Evolutionary conservation across 2,797 vertebrate genomes (phyloP), one percentile per base, ranked within the genome.

Genomic region (Typhlichthys subterraneus): DNA sequence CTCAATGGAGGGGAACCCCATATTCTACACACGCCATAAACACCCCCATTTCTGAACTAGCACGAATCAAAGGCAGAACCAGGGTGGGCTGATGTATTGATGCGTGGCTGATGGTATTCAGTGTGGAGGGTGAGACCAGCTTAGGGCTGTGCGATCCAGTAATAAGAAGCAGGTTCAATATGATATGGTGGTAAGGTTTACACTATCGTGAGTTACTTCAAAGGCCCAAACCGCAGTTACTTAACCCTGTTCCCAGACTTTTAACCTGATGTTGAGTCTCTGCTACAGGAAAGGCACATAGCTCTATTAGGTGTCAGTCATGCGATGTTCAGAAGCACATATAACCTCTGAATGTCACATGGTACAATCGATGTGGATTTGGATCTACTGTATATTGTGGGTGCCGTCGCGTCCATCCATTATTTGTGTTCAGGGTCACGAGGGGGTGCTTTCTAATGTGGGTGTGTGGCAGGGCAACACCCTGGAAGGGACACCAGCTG

Each of bases 121-220:
- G 70, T 60, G 63, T 53, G 68, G 72, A 81, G 70, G 76, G 59
- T 59, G 70, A 82, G 80, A 77, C 74, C 65, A 61, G 59, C 70
- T 55, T 63, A 73, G 73, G 63, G 83, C 87, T 81, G 82, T 91
- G 86, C 88, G 91, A 93, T 92, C 89, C 87, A 91, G 91, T 94
- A 95, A 94, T 93, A 91, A 89, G 88, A 94, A 93, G 88, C 93
- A 94, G 92, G 92, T 91, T 85, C 47, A 76, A 65, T 76, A 59
- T 77, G 79, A 75, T 80, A 81, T 84, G 75, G 64, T 60, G 59
- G 73, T 65, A 76, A 62, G 61, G 70, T 90, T 91, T 87, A 86
- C 80, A 88, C 86, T 88, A 86, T 85, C 87, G 85, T 80, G 79
- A 82, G 77, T 84, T 85, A 91, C 90, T 89, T 86, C 80, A 73